Evolutionary conservation across 2,888 invertebrate genomes (phyloP), one percentile per base, ranked within the genome.

Genomic region (Stenolophus ochropezus): DNA sequence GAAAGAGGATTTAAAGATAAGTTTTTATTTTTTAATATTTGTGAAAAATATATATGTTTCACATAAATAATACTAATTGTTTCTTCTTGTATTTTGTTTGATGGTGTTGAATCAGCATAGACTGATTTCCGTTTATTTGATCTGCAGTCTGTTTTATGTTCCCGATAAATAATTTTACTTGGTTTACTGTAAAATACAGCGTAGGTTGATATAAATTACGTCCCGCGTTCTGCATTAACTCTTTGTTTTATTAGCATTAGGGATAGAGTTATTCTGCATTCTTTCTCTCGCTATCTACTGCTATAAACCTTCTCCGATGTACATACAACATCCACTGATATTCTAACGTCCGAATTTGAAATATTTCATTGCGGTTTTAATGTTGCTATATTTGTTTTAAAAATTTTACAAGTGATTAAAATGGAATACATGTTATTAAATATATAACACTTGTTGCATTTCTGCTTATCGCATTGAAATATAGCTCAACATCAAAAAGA

Each of bases 131-230:
- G 11, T 16, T 27, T 33, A 16, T 69, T 33, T 51, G 51, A 5
- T 53, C 53, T n/a, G 23, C 14, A 20, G 51, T 23, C 11, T 25
- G 11, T 74, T 74, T 74, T 74, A 74, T 74, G 74, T 74, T 51
- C 25, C 49, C 51, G 53, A 74, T 74, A 74, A 74, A 74, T 74
- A 74, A 51, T 74, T 74, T 74, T 53, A 74, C 74, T 74, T 74
- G 51, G 74, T 74, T 74, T 74, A 74, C 74, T 74, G 74, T 74
- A 74, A 74, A 53, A 74, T 74, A 53, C 27, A 21, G 74, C 51
- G 74, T 74, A 74, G 74, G 49, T n/a, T n/a, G 74, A 18, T 51
- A 27, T 74, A 74, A 74, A 53, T 51, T 49, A 74, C 33, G 65
- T n/a, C 33, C 33, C 14, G 4, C 14, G 65, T 27, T 33, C 27